Percentiles rank a stretch among this genome's conserved stretches.
Conservation (phyloP, 2,888 invertebrate species). For the Auanema freiburgensis region DNA sequence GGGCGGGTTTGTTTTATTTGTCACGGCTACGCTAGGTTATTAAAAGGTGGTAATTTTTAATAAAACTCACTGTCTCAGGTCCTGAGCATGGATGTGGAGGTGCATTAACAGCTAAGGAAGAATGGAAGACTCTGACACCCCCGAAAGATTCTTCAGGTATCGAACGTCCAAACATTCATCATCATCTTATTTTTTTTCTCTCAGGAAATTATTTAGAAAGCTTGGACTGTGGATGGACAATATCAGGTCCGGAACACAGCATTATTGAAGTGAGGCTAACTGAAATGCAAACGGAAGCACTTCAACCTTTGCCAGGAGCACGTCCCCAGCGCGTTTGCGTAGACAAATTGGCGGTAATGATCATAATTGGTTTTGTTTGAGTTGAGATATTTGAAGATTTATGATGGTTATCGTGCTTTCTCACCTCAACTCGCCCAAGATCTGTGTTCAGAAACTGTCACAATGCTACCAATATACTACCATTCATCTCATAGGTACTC, state of each 20-base stretch:
- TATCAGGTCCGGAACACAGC: conserved; percentile 30
- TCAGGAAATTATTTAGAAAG: conserved; percentile 43
- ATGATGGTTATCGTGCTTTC: conserved; percentile 54
- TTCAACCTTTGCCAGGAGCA: conserved; percentile 26
- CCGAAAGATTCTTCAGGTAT: conserved; percentile 24
- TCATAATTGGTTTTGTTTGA: not conserved
- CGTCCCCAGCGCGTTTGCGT: conserved; percentile 25
- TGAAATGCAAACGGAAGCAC: conserved; percentile 31
- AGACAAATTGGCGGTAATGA: conserved; percentile 23
- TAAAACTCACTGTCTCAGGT: conserved; percentile 41
- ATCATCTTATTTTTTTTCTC: not conserved
- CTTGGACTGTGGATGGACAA: conserved; percentile 55
- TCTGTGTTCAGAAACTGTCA: conserved; percentile 31
- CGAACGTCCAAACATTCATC: not conserved
- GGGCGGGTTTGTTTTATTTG: conserved; percentile 52
- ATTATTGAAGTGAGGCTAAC: conserved; percentile 31
- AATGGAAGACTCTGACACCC: conserved; percentile 47
- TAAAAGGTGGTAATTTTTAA: not conserved
- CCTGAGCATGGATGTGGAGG: conserved; percentile 58
- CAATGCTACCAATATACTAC: conserved; percentile 15
- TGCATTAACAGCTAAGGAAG: conserved; percentile 39
- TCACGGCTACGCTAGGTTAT: conserved; percentile 49
- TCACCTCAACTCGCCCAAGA: conserved; percentile 47
- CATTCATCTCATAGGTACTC: conserved; percentile 32
- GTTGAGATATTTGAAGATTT: conserved; percentile 41